Base-by-base conservation (phyloP, 2,797 vertebrate genomes). In the Peromyscus attwateri region DNA sequence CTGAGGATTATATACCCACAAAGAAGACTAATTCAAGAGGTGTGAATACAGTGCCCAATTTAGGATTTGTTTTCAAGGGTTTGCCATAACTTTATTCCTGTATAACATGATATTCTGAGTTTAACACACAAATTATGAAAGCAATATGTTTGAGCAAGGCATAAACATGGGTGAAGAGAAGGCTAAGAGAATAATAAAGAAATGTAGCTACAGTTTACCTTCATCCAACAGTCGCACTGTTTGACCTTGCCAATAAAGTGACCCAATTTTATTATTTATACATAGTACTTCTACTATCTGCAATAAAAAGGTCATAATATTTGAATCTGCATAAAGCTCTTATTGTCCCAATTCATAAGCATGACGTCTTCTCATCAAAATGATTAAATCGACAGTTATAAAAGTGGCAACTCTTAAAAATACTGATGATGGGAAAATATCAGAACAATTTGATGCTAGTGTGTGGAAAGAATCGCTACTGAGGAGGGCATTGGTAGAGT, bases 41-140 rank as follows among this genome's bases (percentile, higher is more conserved):
- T 29, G 6, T 9, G 71, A 75, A 93, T 71, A 21, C 70, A 87
- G 73, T 93, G 57, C 34, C 71, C 23, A 79, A 40, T 60, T 92
- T 40, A 82, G 1, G 27, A 92, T 40, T 46, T 81, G 88, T 92
- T 82, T 37, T 95, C 27, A 94, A 95, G 14, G 43, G 19, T 89
- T 92, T 95, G n/a, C 92, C 14, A 82, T 76, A 95, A 91, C 4
- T 95, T 95, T 95, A 64, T 82, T 89, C 76, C 88, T 84, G 3
- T 21, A 79, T 62, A 73, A 37, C 46, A 93, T 87, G 60, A 66
- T 84, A 37, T 84, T 87, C 70, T 89, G 64, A 76, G 62, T 84
- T 94, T 71, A 96, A 95, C 76, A 87, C 23, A 77, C 60, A 21
- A 87, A 84, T 92, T 91, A 87, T 40, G 46, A 55, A 60, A 94